These are phyloP conservation scores for Rhagium mordax DNA, from an alignment of 2,888 invertebrate species.

Conservation along the genomic window DNA sequence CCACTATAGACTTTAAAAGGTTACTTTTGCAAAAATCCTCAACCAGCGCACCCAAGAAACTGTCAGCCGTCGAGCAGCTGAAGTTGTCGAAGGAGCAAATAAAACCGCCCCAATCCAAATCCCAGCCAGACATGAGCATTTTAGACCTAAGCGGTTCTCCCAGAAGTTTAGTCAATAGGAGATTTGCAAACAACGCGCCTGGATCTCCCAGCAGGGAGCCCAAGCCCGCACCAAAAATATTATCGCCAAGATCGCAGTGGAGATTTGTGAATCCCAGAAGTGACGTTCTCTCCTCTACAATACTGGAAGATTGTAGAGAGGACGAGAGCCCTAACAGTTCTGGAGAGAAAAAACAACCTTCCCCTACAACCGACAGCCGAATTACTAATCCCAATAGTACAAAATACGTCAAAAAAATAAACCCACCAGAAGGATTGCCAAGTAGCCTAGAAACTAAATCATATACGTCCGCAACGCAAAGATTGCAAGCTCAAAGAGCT, in stretches of 20 bases:
- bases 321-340: slow-evolving; percentile 81
- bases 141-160: slow-evolving; percentile 82
- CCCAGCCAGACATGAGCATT: slow-evolving; percentile 73
- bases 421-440: slow-evolving; percentile 42
- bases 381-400: slow-evolving; percentile 33
- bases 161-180: slow-evolving; percentile 78
- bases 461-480: slow-evolving; percentile 65
- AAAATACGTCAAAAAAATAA: slow-evolving; percentile 40
- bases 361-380: slow-evolving; percentile 7
- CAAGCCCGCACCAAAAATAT: slow-evolving; percentile 72
- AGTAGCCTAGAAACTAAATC: slow-evolving; percentile 36
- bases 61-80: slow-evolving; percentile 86
- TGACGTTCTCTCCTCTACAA: slow-evolving; percentile 89
- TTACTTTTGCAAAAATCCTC: slow-evolving; percentile 83
- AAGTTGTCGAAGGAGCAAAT: slow-evolving; percentile 78
- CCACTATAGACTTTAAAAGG: slow-evolving; percentile 88
- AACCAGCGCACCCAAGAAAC: slow-evolving; percentile 74
- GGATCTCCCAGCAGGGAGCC: slow-evolving; percentile 71
- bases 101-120: slow-evolving; percentile 48
- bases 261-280: slow-evolving; percentile 83
- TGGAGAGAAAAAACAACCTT: slow-evolving; percentile 70
- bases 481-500: slow-evolving; percentile 76
- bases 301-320: slow-evolving; percentile 87
- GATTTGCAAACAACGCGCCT: slow-evolving; percentile 72
- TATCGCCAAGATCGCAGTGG: slow-evolving; percentile 82